Conservation (phyloP, 2,113 vertebrate species). For the Calyptommatus sinebrachiatus region DNA sequence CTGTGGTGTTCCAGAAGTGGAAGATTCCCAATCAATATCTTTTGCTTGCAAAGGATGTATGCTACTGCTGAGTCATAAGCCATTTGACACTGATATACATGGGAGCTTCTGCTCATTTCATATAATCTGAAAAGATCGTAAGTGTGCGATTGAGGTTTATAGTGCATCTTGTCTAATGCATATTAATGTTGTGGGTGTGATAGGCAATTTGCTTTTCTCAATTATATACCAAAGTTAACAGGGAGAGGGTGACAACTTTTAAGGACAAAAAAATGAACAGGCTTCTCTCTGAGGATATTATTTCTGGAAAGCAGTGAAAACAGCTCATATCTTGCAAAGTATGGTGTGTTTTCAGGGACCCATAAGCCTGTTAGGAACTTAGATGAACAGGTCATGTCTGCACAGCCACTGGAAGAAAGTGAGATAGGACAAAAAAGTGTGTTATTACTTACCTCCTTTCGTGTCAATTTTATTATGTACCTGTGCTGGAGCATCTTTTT, state of each 20-base stretch:
- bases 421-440: too few species aligned
- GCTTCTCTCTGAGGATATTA: neutral
- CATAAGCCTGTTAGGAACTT: neutral
- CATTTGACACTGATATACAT: constrained; percentile 4
- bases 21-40: too few species aligned
- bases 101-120: neutral
- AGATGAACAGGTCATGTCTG: neutral
- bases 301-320: fast-evolving
- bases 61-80: too few species aligned
- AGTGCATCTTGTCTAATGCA: neutral
- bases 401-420: too few species aligned
- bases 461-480: too few species aligned
- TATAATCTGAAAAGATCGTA: neutral
- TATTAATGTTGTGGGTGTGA: neutral
- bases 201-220: neutral
- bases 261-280: neutral
- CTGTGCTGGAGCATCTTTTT: too few species aligned
- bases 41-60: too few species aligned
- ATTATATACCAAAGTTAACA: neutral
- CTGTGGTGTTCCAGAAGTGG: too few species aligned
- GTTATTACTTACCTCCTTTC: too few species aligned
- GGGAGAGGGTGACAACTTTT: neutral
- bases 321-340: neutral
- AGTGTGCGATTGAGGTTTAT: neutral
- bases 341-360: neutral